A percentile compares a stretch with the other conserved stretches of the same genome.
Evolutionary conservation across 1,140 invertebrate species (phyloP).

Genomic region (Drosophila arizonae): DNA sequence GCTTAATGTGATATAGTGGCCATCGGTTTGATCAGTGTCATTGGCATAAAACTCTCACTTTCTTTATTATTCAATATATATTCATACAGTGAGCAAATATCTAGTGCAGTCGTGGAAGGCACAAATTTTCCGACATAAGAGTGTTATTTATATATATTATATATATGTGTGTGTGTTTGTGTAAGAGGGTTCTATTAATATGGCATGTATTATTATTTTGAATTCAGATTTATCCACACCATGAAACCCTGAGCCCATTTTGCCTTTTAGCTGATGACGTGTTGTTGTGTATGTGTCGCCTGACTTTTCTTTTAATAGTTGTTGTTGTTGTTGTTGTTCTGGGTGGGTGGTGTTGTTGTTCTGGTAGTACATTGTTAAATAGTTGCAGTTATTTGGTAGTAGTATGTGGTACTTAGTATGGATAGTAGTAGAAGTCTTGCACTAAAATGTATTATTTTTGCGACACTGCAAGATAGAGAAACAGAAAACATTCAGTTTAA

Average conservation of each 20-base stretch:
- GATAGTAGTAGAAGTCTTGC: constrained; percentile 45
- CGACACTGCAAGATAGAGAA: constrained; percentile 80
- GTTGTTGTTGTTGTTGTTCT: constrained; percentile 37
- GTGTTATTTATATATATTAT: constrained; percentile 17
- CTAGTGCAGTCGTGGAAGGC: constrained; percentile 50
- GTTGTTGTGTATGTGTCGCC: constrained; percentile 23
- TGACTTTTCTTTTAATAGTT: constrained; percentile 16
- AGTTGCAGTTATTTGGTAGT: constrained; percentile 43
- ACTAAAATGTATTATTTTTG: constrained; percentile 76
- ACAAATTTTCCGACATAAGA: constrained; percentile 40
- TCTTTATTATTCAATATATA: background rate
- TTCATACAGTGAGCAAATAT: background rate
- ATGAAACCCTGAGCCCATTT: constrained; percentile 43
- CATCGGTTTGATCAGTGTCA: constrained; percentile 14
- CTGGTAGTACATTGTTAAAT: constrained; percentile 20
- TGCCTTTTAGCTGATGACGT: constrained; percentile 41
- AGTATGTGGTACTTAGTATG: constrained; percentile 51
- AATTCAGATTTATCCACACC: constrained; percentile 32
- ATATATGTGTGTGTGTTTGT: constrained; percentile 40
- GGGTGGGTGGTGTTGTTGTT: constrained; percentile 24
- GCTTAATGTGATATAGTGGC: constrained; percentile 7
- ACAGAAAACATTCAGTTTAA: constrained; percentile 72
- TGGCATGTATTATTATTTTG: constrained; percentile 14
- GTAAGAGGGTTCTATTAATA: constrained; percentile 43
- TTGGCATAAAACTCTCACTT: constrained; percentile 3